Evolutionary conservation across 2,113 vertebrate genomes (phyloP), one percentile per base, ranked within the genome.

Genomic region (Seriola dumerili): DNA sequence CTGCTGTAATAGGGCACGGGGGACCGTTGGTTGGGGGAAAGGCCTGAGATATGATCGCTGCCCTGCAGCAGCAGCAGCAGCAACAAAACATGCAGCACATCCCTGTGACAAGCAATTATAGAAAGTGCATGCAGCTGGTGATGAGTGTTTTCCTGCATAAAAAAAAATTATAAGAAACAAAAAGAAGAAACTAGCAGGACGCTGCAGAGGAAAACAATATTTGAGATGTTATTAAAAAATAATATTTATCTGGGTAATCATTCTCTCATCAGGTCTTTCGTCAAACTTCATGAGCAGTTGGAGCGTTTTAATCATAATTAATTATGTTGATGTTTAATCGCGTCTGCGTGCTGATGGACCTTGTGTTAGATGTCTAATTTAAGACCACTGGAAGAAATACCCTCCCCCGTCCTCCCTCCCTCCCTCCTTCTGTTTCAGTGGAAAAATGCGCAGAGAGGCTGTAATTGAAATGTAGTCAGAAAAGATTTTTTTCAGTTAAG

Each of bases 381-480:
- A 76, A 76, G 46, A 75, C 62, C 8, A 69, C 7, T 61, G 52
- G 40, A 67, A 48, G 69, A 52, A 55, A 40, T 38, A 29, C 8
- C 44, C 54, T 8, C 8, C 32, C 36, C 19, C 44, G 40, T 38
- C 5, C 25, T 25, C 29, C 29, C 29, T 38, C 40, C 40, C 8
- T 2, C 40, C 40, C 8, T 2, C 2, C 40, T 64, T 54, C 32
- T 42, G 25, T 83, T 72, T 86, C 46, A 83, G 70, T 82, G 69
- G 74, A 85, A 80, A 87, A 87, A 89, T 76, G 59, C 62, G 46
- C 83, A 70, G 70, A 57, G 42, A 79, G 62, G 67, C 81, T 81
- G 65, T 94, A 94, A 94, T 90, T 94, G 90, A 93, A 94, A 93
- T 87, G 75, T 90, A 88, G 85, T 94, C 88, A 67, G 89, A 89